Conservation (phyloP, 2,113 vertebrate genomes). For the Corythoichthys haematopterus region DNA sequence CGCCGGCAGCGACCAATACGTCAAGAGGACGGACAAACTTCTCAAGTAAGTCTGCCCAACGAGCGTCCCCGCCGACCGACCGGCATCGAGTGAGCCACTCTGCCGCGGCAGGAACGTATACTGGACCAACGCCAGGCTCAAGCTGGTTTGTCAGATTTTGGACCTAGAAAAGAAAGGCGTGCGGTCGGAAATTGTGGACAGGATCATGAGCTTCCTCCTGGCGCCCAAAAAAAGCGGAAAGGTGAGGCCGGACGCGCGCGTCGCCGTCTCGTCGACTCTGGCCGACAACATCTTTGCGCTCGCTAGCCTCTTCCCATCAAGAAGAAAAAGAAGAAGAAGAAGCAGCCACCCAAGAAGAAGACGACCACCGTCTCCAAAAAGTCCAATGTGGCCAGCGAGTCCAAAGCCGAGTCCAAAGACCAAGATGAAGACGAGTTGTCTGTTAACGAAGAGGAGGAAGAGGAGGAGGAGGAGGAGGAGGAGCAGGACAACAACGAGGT, state of each 20-base stretch:
- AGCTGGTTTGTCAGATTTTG: constrained; percentile 85
- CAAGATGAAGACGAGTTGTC: constrained; percentile 80
- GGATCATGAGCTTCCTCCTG: constrained; percentile 87
- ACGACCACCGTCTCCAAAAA: constrained; percentile 72
- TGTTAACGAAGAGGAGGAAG: constrained; percentile 54
- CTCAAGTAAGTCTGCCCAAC: constrained; percentile 74
- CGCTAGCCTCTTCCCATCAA: constrained; percentile 59
- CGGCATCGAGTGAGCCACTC: no score
- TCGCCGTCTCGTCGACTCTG: no score
- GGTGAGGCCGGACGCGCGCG: constrained; percentile 59
- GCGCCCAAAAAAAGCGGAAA: constrained; percentile 89
- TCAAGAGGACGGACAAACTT: constrained; percentile 87
- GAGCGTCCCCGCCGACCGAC: no score
- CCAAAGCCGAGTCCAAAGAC: constrained; percentile 90
- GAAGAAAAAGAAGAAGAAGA: constrained; percentile 65
- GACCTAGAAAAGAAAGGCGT: constrained; percentile 92
- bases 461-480: constrained; percentile 34
- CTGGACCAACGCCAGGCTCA: constrained; percentile 75
- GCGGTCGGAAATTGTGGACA: constrained; percentile 82
- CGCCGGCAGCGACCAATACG: constrained; percentile 81
- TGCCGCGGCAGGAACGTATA: constrained; percentile 29
- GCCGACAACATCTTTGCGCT: no score
- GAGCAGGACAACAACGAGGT: constrained; percentile 24
- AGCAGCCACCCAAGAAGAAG: constrained; percentile 77
- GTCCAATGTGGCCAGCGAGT: constrained; percentile 77